These are phyloP conservation scores for Apostichopus leukothele DNA, from an alignment of 53 echinoderm and acorn worm species.

Conservation along the genomic window DNA sequence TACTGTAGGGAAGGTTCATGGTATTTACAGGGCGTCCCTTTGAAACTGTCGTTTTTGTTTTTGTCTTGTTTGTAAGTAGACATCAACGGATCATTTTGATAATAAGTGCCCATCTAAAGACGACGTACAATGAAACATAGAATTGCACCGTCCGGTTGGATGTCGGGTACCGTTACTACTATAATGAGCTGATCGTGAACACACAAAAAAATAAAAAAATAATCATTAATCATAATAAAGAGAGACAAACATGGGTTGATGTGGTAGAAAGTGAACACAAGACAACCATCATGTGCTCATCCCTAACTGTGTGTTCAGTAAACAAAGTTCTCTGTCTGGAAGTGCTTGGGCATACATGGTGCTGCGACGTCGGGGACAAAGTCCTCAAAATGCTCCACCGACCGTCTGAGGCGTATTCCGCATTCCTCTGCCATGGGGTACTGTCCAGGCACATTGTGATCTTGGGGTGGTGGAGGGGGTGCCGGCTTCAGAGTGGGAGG, in stretches of 20 bases:
- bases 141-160: no score
- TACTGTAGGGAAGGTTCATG: no score
- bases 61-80: no score
- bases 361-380: constrained; percentile 77
- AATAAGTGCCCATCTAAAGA: no score
- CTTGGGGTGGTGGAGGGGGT: constrained; percentile 57
- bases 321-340: constrained; percentile 66
- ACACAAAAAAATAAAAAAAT: neutral
- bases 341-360: constrained; percentile 72
- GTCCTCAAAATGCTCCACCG: constrained; percentile 65
- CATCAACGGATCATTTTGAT: no score
- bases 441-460: constrained; percentile 65
- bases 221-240: neutral
- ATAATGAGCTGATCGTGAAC: neutral
- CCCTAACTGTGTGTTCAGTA: constrained; percentile 48
- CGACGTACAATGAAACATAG: no score
- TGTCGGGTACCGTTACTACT: no score
- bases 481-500: constrained; percentile 31
- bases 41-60: no score
- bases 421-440: constrained; percentile 38
- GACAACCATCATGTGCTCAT: neutral
- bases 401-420: constrained; percentile 48
- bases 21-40: no score
- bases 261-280: neutral
- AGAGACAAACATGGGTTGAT: neutral